Evolutionary conservation across 2,888 invertebrate species (phyloP), one percentile per base, ranked within the genome.

Genomic region (Minunthozetes semirufus): DNA sequence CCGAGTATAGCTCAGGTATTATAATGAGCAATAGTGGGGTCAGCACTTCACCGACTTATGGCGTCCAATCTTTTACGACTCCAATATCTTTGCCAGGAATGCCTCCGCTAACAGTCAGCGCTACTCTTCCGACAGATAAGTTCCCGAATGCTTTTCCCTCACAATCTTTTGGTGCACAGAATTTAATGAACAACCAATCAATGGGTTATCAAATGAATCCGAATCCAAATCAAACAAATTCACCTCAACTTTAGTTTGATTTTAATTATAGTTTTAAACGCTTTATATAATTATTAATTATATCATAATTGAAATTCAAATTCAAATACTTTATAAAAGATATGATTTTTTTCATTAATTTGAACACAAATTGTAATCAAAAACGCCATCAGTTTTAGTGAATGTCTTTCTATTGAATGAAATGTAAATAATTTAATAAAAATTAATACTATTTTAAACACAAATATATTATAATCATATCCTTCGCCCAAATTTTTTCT

Each of bases 61-160:
- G 46, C 42, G 9, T 11, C 17, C 70, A 70, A 70, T 50, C 76
- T 29, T 70, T 79, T 11, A 79, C 78, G 6, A 79, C 80, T 11
- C 78, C 78, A 6, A 72, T 79, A 63, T 87, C 88, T 17, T 83
- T 90, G 78, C 90, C 90, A 33, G 90, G 90, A 48, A 89, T 90
- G 89, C 90, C 91, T 25, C 89, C 90, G 15, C 88, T 91, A 19
- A 90, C 90, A 22, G 90, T 90, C 17, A 90, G 89, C 80, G 89
- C 89, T 22, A 88, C 88, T 25, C 82, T 89, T 79, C 89, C 89
- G 6, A 48, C 70, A 3, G 70, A 70, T 27, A 70, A 70, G 70
- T 70, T 70, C 38, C 27, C 59, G 15, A 66, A 38, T 33, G 8
- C 33, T 22, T 42, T 33, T 42, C 8, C 19, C 19, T 66, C 66